Evolutionary conservation across 2,888 invertebrate species (phyloP).

Genomic region (Leptopilina syphax): DNA sequence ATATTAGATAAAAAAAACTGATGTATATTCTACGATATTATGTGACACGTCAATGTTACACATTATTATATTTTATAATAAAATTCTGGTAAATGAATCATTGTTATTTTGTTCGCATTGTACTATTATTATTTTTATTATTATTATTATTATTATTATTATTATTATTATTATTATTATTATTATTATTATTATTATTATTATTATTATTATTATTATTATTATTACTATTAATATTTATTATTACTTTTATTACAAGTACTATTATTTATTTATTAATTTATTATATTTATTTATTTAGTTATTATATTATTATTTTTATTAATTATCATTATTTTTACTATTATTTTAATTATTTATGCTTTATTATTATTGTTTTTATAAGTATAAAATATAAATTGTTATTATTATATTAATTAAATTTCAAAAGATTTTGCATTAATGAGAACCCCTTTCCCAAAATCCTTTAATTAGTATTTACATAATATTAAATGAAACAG

Average conservation of each 20-base stretch:
- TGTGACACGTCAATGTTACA: conserved; percentile 64
- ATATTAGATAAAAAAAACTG: conserved; percentile 49
- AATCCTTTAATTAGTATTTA: conserved; percentile 1
- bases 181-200: no score
- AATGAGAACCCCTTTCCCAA: neutral
- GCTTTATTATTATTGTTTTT: neutral
- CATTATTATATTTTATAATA: conserved; percentile 72
- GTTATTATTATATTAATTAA: neutral
- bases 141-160: no score
- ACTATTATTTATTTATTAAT: no score
- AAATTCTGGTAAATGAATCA: conserved; percentile 52
- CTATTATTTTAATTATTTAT: no score
- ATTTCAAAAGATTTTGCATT: neutral
- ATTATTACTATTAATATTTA: no score
- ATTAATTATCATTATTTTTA: no score
- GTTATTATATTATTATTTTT: no score
- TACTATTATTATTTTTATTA: neutral
- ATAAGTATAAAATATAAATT: neutral
- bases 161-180: no score
- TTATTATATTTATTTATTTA: no score
- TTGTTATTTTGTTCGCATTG: neutral
- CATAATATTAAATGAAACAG: neutral
- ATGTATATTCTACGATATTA: conserved; percentile 55
- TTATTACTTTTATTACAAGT: no score
- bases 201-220: no score